Evolutionary conservation across 2,888 invertebrate species (phyloP).

Genomic region (Eupithecia tripunctaria): DNA sequence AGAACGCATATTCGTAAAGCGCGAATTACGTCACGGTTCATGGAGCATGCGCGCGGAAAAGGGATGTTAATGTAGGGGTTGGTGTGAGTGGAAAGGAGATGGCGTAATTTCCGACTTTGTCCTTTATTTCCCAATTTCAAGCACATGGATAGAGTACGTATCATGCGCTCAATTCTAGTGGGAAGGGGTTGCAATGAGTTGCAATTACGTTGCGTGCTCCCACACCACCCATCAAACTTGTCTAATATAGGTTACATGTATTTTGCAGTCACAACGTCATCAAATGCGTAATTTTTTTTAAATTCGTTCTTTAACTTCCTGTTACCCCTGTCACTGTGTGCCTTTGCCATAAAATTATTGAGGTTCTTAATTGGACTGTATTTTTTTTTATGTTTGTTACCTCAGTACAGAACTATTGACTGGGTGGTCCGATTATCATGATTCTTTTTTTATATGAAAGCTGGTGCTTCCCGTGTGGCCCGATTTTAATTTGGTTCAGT

Average conservation of each 20-base stretch:
- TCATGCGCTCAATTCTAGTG: neutral
- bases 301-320: too few species aligned
- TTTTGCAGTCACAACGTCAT: neutral
- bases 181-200: conserved; percentile 23
- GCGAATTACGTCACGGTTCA: conserved; percentile 37
- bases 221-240: neutral
- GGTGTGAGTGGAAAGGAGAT: conserved; percentile 50
- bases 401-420: too few species aligned
- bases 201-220: conserved; percentile 15
- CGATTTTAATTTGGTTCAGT: too few species aligned
- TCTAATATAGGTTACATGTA: too few species aligned
- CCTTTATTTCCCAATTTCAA: conserved; percentile 48
- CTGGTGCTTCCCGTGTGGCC: too few species aligned
- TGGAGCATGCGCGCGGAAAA: conserved; percentile 71
- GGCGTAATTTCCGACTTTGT: conserved; percentile 47
- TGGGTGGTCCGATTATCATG: too few species aligned
- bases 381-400: too few species aligned
- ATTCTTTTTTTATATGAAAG: too few species aligned
- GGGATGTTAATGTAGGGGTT: conserved; percentile 43
- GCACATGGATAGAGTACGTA: conserved; percentile 46
- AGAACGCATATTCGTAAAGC: conserved; percentile 57
- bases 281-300: too few species aligned
- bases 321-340: too few species aligned
- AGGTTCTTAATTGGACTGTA: too few species aligned
- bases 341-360: too few species aligned